Evolutionary conservation across 2,888 invertebrate species (phyloP).

Genomic region (Oscheius sp.): DNA sequence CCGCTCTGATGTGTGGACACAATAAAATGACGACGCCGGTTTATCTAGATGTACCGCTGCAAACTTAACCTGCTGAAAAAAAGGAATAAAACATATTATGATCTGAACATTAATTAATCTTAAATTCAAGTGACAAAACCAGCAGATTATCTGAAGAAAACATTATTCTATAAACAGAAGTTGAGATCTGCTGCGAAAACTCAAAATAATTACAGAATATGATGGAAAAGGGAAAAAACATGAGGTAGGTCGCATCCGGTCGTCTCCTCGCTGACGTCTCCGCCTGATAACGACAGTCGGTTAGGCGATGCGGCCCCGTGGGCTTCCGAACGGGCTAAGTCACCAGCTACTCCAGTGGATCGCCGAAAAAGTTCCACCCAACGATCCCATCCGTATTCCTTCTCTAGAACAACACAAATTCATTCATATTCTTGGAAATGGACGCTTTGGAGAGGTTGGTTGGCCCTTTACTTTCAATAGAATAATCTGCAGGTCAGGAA

Average conservation of each 20-base stretch:
- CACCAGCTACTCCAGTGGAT: slow-evolving; percentile 46
- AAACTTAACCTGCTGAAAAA: neutral
- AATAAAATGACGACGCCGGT: neutral
- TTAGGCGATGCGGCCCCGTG: slow-evolving; percentile 16
- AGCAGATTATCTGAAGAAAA: no score
- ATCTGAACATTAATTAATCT: no score
- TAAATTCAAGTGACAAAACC: no score
- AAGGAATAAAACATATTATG: no score
- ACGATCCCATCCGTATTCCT: slow-evolving; percentile 45
- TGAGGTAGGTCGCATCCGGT: neutral
- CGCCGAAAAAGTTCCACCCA: slow-evolving; percentile 42
- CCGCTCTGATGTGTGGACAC: neutral
- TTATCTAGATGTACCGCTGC: neutral
- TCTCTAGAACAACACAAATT: slow-evolving; percentile 38
- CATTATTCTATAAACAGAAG: no score
- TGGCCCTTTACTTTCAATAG: neutral
- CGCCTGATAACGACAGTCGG: slow-evolving; percentile 18
- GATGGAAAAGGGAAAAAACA: neutral
- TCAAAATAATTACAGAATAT: neutral
- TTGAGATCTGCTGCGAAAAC: neutral
- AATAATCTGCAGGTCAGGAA: slow-evolving; percentile 45
- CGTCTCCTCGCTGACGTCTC: neutral
- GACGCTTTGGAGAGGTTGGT: slow-evolving; percentile 53
- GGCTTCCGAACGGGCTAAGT: slow-evolving; percentile 31
- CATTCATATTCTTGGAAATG: slow-evolving; percentile 48